phyloP scores from a whole-genome alignment of 2,797 vertebrate species.

The Pangasius sanitwongsei region DNA sequence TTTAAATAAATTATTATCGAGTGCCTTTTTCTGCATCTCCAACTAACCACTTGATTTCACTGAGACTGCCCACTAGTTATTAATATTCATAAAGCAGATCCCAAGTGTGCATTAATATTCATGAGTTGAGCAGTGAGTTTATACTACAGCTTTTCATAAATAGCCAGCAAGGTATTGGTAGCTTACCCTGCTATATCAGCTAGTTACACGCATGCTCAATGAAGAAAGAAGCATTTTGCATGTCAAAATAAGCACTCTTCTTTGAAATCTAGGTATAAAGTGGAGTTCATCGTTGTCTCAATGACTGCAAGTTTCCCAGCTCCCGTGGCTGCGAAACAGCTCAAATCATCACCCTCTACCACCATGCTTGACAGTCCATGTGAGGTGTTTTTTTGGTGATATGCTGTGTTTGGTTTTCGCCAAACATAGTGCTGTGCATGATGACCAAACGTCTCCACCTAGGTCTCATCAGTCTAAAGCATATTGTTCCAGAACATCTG shows the following conservation, averaged over 20 bases:
- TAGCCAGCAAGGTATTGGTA: background rate
- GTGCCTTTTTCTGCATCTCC: background rate
- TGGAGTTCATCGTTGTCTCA: too few relatives aligned
- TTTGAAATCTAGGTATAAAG: background rate
- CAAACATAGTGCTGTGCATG: too few relatives aligned
- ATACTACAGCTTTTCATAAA: background rate
- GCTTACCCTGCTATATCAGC: background rate
- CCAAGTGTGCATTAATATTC: background rate
- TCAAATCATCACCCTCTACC: background rate
- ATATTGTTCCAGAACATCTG: background rate
- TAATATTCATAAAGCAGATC: background rate
- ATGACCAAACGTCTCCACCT: background rate
- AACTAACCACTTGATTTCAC: background rate
- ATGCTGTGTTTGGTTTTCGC: too few relatives aligned
- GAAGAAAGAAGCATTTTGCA: background rate
- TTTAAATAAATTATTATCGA: background rate
- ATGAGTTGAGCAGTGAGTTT: background rate
- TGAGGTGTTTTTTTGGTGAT: too few relatives aligned
- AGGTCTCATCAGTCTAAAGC: background rate
- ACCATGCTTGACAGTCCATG: too few relatives aligned
- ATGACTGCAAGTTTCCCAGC: too few relatives aligned
- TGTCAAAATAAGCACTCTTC: background rate
- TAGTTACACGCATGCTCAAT: background rate
- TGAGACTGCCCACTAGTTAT: background rate
- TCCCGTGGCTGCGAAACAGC: too few relatives aligned